These are phyloP conservation scores for Caenorhabditis parvicauda DNA, from an alignment of 2,888 invertebrate species.

Conservation along the genomic window DNA sequence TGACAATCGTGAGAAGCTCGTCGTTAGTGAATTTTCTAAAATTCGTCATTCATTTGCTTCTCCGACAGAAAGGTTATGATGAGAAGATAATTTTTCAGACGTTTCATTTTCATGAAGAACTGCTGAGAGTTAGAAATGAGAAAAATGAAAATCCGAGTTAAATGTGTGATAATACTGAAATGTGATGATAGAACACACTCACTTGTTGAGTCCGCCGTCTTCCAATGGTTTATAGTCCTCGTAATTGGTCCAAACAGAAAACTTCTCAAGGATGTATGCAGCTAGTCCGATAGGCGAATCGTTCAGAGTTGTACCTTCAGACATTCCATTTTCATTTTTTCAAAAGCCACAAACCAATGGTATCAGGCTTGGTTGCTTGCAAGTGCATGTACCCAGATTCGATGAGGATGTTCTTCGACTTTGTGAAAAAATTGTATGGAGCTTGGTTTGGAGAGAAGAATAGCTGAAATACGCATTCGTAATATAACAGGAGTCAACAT, in stretches of 20 bases:
- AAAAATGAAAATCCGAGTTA: too few species aligned
- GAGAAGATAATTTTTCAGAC: too few species aligned
- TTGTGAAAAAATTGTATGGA: conserved; percentile 19
- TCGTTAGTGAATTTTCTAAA: conserved; percentile 72
- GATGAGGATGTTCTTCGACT: conserved; percentile 48
- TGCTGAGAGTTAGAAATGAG: too few species aligned
- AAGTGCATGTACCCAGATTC: conserved; percentile 72
- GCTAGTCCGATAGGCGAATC: conserved; percentile 82
- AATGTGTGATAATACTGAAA: too few species aligned
- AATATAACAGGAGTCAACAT: neutral
- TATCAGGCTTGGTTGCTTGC: conserved; percentile 85
- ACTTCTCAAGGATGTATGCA: conserved; percentile 85
- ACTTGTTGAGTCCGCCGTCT: conserved; percentile 71
- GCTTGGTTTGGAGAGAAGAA: conserved; percentile 7
- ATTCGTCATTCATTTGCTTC: neutral
- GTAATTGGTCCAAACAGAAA: conserved; percentile 73
- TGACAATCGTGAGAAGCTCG: conserved; percentile 75
- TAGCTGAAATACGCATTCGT: conserved; percentile 3
- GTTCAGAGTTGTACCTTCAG: conserved; percentile 71
- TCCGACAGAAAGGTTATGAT: too few species aligned
- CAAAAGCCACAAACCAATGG: conserved; percentile 76
- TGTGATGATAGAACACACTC: neutral
- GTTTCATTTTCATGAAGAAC: too few species aligned
- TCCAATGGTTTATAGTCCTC: conserved; percentile 64
- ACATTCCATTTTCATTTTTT: too few species aligned